These are phyloP conservation scores for Drosophila auraria DNA, from an alignment of 1,140 invertebrate genomes.

Conservation along the genomic window DNA sequence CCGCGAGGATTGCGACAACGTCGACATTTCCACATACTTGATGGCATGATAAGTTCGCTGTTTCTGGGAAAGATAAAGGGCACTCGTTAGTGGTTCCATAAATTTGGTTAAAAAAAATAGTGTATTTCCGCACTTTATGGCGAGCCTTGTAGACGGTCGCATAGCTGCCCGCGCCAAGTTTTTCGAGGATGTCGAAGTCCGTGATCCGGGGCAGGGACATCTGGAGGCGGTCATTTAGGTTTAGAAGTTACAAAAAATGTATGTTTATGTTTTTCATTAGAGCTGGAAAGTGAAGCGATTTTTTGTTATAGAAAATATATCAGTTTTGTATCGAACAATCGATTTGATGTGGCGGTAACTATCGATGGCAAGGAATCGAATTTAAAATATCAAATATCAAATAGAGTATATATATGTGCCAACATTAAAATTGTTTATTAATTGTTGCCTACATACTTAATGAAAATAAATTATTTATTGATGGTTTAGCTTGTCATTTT, in stretches of 20 bases:
- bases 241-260: neutral
- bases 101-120: neutral
- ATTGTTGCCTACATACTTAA: too few relatives aligned
- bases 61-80: conserved; percentile 55
- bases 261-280: conserved; percentile 38
- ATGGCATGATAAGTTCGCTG: conserved; percentile 86
- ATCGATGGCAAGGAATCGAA: too few relatives aligned
- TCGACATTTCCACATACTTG: conserved; percentile 92
- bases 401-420: too few relatives aligned
- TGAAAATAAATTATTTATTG: too few relatives aligned
- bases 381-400: too few relatives aligned
- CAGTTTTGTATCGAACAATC: too few relatives aligned
- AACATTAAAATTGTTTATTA: too few relatives aligned
- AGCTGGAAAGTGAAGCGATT: neutral
- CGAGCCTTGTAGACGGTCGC: conserved; percentile 94
- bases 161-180: conserved; percentile 94
- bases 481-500: too few relatives aligned
- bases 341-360: too few relatives aligned
- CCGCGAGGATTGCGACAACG: conserved; percentile 90
- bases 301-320: too few relatives aligned
- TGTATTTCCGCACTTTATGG: conserved; percentile 88
- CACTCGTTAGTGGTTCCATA: neutral
- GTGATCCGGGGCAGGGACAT: conserved; percentile 87
- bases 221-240: conserved; percentile 44
- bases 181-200: conserved; percentile 90